phyloP scores from a whole-genome alignment of 1,140 invertebrate species.

The Kradibia gibbosae region DNA sequence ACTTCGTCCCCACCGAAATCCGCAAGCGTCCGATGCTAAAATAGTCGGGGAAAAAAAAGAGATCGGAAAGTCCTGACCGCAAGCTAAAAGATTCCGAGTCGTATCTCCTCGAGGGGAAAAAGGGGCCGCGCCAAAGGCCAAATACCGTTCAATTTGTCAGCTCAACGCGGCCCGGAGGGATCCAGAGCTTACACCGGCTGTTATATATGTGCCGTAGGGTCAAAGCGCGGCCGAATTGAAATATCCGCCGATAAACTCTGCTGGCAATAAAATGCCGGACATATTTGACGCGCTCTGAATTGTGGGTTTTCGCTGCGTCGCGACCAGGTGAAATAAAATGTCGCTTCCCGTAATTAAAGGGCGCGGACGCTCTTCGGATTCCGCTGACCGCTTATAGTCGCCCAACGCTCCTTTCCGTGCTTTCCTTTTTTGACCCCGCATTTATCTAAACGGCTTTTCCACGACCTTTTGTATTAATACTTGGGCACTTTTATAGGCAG shows the following conservation, averaged over 20 bases:
- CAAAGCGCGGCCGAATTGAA: constrained; percentile 55
- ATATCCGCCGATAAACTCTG: constrained; percentile 59
- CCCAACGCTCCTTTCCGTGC: background rate
- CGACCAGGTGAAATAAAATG: background rate
- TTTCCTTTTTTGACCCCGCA: background rate
- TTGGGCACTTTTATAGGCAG: background rate
- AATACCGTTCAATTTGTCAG: constrained; percentile 60
- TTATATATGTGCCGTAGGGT: constrained; percentile 25
- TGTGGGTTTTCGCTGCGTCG: background rate
- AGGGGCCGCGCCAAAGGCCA: constrained; percentile 41
- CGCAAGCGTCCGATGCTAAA: constrained; percentile 21
- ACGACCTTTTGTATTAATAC: background rate
- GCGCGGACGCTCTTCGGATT: constrained; percentile 38
- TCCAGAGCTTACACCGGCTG: background rate
- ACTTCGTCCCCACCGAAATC: background rate
- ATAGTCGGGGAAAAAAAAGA: constrained; percentile 15
- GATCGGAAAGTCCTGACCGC: constrained; percentile 21
- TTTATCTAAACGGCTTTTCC: background rate
- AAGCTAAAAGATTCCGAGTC: constrained; percentile 19
- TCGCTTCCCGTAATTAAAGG: constrained; percentile 38
- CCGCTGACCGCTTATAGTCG: background rate
- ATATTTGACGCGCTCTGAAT: constrained; percentile 61
- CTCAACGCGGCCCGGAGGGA: constrained; percentile 21
- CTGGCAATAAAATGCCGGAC: constrained; percentile 62
- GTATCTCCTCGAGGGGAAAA: constrained; percentile 38